Evolutionary conservation across 2,888 invertebrate genomes (phyloP).

Genomic region (Meliscaeva auricollis): DNA sequence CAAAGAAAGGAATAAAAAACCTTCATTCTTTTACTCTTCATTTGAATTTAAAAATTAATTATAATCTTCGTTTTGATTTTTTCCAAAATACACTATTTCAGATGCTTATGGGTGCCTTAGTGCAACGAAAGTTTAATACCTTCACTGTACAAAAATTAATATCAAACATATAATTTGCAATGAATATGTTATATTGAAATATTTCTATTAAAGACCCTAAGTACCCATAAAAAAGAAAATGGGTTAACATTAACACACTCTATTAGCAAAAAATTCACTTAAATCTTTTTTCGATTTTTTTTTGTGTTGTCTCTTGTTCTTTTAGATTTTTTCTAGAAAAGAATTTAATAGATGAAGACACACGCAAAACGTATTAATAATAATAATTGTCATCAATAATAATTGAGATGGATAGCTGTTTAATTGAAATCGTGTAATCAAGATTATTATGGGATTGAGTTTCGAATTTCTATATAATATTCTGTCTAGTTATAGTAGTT

Average conservation of each 20-base stretch:
- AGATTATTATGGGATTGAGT: constrained; percentile 27
- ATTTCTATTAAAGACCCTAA: too few species aligned
- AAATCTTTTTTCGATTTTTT: neutral
- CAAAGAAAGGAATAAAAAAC: too few species aligned
- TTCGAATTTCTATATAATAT: neutral
- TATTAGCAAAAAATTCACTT: neutral
- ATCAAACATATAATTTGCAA: too few species aligned
- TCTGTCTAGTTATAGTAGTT: neutral
- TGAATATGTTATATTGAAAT: too few species aligned
- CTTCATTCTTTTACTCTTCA: too few species aligned
- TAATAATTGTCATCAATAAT: constrained; percentile 50
- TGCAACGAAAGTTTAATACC: too few species aligned
- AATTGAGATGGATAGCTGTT: constrained; percentile 65
- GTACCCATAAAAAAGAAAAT: too few species aligned
- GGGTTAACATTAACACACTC: neutral
- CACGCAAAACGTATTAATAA: constrained; percentile 49
- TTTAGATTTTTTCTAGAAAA: neutral
- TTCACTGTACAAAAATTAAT: too few species aligned
- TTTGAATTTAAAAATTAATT: too few species aligned
- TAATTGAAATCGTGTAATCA: constrained; percentile 58
- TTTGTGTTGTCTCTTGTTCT: neutral
- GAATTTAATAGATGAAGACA: neutral
- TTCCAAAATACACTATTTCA: too few species aligned
- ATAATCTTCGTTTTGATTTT: too few species aligned
- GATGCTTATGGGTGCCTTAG: too few species aligned